These are phyloP conservation scores for Leptogaster cylindrica DNA, from an alignment of 2,888 invertebrate species.

Conservation along the genomic window DNA sequence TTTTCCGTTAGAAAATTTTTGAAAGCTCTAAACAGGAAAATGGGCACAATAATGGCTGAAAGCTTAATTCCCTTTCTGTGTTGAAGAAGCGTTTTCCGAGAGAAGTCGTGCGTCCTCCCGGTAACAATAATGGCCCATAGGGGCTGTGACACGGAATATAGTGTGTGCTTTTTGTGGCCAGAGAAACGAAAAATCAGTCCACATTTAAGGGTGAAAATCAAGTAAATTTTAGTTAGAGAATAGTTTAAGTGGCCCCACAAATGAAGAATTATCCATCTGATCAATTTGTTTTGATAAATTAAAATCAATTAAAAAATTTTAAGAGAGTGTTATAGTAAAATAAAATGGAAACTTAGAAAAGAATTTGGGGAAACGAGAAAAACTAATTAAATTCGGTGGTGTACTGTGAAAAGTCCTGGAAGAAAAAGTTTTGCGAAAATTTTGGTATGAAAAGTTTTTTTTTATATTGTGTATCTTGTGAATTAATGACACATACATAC, in stretches of 20 bases:
- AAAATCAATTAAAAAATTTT: too few relatives aligned
- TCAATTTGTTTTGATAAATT: too few relatives aligned
- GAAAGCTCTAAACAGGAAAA: slow-evolving; percentile 19
- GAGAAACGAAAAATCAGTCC: neutral
- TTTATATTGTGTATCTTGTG: slow-evolving; percentile 1
- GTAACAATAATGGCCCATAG: slow-evolving; percentile 24
- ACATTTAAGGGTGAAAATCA: slow-evolving; percentile 1
- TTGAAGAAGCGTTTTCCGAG: slow-evolving; percentile 9
- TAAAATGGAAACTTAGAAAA: slow-evolving; percentile 22
- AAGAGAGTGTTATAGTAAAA: too few relatives aligned
- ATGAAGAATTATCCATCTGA: neutral
- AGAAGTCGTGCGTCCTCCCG: slow-evolving; percentile 10
- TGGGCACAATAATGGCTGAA: slow-evolving; percentile 37
- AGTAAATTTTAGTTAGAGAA: slow-evolving; percentile 20
- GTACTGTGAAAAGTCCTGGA: slow-evolving; percentile 14
- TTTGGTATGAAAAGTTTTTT: slow-evolving; percentile 25
- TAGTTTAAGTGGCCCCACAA: slow-evolving; percentile 8
- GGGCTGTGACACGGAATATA: slow-evolving; percentile 16
- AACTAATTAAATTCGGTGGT: neutral
- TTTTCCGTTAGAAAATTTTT: neutral
- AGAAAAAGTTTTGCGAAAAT: slow-evolving; percentile 11
- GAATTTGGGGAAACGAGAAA: neutral
- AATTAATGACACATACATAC: slow-evolving; percentile 35
- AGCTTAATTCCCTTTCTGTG: slow-evolving; percentile 17
- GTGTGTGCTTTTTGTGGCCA: neutral